These are phyloP conservation scores for Diorhabda carinulata DNA, from an alignment of 1,140 invertebrate genomes.

Conservation along the genomic window DNA sequence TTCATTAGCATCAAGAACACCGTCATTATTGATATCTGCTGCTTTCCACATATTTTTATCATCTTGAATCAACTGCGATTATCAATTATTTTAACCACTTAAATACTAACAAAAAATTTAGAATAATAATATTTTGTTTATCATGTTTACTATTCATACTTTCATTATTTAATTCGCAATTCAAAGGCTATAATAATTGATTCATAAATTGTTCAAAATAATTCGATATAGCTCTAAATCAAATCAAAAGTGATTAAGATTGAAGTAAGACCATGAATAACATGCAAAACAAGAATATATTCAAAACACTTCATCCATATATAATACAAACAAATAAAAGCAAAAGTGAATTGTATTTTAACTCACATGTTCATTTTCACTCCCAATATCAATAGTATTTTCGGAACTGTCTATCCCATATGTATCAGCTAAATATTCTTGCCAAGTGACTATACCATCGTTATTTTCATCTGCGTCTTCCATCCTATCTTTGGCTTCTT, in stretches of 20 bases:
- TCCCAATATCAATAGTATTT: conserved; percentile 29
- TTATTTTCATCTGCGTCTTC: conserved; percentile 81
- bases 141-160: no score
- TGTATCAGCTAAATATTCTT: conserved; percentile 79
- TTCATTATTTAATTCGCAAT: no score
- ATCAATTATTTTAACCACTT: conserved; percentile 23
- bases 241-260: no score
- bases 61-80: conserved; percentile 60
- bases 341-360: neutral
- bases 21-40: conserved; percentile 85
- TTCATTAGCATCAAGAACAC: conserved; percentile 71
- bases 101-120: neutral
- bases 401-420: conserved; percentile 64
- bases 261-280: no score
- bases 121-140: no score
- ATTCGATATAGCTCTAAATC: no score
- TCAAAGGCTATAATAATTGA: no score
- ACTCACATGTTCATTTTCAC: conserved; percentile 36
- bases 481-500: conserved; percentile 83
- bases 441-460: conserved; percentile 82
- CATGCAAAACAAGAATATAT: no score
- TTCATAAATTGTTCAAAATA: no score
- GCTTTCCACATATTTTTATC: conserved; percentile 83
- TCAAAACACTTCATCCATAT: conserved; percentile 8
- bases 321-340: conserved; percentile 14